Percentiles rank a stretch among this genome's conserved stretches.
phyloP scores from a whole-genome alignment of 2,113 vertebrate genomes.

The Cariama cristata region DNA sequence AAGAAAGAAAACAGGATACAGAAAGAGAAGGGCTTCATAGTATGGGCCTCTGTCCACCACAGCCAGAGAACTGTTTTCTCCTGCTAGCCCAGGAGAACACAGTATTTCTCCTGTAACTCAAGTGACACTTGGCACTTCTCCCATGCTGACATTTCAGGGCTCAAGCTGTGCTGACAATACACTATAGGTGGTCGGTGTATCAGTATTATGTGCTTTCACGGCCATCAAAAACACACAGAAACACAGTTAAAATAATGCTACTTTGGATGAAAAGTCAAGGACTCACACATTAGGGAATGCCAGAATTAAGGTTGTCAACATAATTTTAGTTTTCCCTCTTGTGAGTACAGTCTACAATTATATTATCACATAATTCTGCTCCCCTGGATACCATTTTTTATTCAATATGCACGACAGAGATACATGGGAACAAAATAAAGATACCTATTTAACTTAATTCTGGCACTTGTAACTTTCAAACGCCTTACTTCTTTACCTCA shows the following conservation, averaged over 20 bases:
- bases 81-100: not conserved
- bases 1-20: not conserved
- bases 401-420: not conserved
- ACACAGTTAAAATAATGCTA: not conserved
- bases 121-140: not conserved
- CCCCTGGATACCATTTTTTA: not conserved
- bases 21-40: not conserved
- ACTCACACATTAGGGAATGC: not conserved
- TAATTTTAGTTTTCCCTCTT: not conserved
- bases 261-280: not conserved
- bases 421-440: not conserved
- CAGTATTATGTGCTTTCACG: not conserved
- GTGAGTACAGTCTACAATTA: not conserved
- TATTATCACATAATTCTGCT: not conserved
- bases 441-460: not conserved
- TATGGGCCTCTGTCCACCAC: not conserved
- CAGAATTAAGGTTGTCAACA: not conserved
- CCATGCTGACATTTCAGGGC: not conserved
- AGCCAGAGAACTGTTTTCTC: not conserved
- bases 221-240: not conserved
- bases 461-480: not conserved
- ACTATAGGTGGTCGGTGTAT: not conserved
- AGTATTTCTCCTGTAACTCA: not conserved
- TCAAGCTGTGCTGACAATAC: not conserved
- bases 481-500: not conserved